A percentile compares a stretch with the other conserved stretches of the same genome.
Conservation (phyloP, 2,888 invertebrate genomes). For the Parnassius mnemosyne region DNA sequence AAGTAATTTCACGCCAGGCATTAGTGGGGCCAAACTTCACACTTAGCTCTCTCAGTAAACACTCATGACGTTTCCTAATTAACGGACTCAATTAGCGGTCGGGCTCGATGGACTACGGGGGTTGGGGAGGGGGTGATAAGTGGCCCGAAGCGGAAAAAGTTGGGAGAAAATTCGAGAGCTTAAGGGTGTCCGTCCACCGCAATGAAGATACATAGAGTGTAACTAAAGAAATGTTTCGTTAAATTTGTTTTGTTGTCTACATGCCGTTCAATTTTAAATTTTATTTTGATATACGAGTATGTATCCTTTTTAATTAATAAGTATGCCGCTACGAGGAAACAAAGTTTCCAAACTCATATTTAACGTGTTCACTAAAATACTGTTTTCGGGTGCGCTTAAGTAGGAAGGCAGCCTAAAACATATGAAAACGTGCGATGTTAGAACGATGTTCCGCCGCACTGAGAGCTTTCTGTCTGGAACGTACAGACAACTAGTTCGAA, state of each 20-base stretch:
- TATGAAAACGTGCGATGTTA: constrained; percentile 21
- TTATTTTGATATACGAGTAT: no score
- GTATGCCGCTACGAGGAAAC: not conserved
- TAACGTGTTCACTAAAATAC: not conserved
- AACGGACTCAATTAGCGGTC: constrained; percentile 80
- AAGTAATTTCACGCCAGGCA: constrained; percentile 76
- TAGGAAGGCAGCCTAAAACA: constrained; percentile 17
- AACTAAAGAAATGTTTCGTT: not conserved
- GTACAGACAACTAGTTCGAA: constrained; percentile 21
- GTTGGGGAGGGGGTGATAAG: constrained; percentile 61
- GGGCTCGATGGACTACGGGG: constrained; percentile 63
- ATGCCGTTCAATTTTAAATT: no score
- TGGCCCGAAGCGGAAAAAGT: constrained; percentile 73
- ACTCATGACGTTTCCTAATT: constrained; percentile 81
- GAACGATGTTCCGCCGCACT: constrained; percentile 21
- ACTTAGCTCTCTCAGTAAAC: constrained; percentile 78
- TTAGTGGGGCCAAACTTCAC: constrained; percentile 75
- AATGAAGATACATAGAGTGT: constrained; percentile 4
- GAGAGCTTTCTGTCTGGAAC: constrained; percentile 19
- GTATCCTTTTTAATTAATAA: not conserved
- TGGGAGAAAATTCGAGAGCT: constrained; percentile 69
- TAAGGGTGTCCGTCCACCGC: constrained; percentile 23
- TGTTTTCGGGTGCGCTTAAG: constrained; percentile 4
- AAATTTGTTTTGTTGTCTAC: not conserved
- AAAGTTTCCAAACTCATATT: not conserved